Evolutionary conservation across 2,113 vertebrate genomes (phyloP).

Genomic region (Prochilodus magdalenae): DNA sequence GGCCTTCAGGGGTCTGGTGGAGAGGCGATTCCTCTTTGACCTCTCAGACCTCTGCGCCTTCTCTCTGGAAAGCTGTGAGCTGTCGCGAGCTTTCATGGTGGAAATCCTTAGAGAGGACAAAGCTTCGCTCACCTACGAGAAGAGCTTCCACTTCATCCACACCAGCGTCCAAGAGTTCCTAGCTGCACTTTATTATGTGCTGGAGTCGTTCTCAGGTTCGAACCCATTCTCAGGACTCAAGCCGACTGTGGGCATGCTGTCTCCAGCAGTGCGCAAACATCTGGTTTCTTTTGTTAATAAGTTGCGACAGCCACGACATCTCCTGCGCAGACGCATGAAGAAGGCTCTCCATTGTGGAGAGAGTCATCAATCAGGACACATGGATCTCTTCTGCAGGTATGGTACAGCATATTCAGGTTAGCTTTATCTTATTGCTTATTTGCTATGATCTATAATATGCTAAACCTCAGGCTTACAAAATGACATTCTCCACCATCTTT

Average conservation of each 20-base stretch:
- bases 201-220: constrained; percentile 54
- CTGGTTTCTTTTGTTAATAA: constrained; percentile 26
- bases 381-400: constrained; percentile 67
- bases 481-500: too few relatives aligned
- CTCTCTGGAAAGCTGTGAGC: constrained; percentile 38
- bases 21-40: constrained; percentile 62
- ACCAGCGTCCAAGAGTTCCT: constrained; percentile 67
- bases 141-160: constrained; percentile 64
- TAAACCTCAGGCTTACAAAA: too few relatives aligned
- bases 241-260: neutral
- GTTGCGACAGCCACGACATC: constrained; percentile 21
- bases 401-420: neutral
- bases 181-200: constrained; percentile 60
- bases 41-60: constrained; percentile 56
- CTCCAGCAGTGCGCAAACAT: constrained; percentile 3
- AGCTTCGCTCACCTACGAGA: constrained; percentile 55
- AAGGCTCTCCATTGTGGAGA: constrained; percentile 57
- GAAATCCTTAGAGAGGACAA: constrained; percentile 61
- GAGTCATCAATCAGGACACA: constrained; percentile 61
- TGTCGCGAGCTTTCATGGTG: constrained; percentile 55
- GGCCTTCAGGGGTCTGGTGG: constrained; percentile 64
- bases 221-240: constrained; percentile 59
- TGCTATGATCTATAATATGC: neutral
- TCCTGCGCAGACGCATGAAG: constrained; percentile 55
- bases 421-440: neutral